These are phyloP conservation scores for Chaetophractus vellerosus DNA, from an alignment of 2,797 vertebrate species.

Conservation along the genomic window DNA sequence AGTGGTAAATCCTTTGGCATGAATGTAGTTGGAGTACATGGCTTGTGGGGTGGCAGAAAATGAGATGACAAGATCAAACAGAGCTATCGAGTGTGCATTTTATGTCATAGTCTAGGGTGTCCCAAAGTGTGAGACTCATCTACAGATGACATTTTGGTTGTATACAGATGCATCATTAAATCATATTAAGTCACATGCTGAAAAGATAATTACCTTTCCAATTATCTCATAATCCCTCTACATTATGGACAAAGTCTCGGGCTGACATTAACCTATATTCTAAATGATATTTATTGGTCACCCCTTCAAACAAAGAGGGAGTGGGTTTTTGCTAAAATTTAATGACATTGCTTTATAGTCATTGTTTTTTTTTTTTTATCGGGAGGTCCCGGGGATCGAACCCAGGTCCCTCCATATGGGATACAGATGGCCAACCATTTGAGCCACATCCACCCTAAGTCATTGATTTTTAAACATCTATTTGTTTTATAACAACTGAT, in stretches of 20 bases:
- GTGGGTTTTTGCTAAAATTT: slow-evolving; percentile 22
- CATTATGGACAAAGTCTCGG: slow-evolving; percentile 46
- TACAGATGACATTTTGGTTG: background rate
- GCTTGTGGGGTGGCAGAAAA: background rate
- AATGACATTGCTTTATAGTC: slow-evolving; percentile 34
- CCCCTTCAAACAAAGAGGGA: background rate
- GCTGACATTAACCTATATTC: background rate
- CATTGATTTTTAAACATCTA: background rate
- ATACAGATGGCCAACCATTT: too few relatives aligned
- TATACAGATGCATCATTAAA: background rate
- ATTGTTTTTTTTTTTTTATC: too few relatives aligned
- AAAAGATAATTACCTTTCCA: slow-evolving; percentile 10
- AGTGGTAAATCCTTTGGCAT: background rate
- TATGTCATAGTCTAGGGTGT: background rate
- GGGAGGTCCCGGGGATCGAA: too few relatives aligned
- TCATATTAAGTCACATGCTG: slow-evolving; percentile 40
- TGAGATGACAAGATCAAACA: background rate
- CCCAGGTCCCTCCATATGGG: too few relatives aligned
- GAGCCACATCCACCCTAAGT: too few relatives aligned
- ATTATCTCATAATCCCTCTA: background rate
- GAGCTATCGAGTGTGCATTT: background rate
- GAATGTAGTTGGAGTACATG: background rate
- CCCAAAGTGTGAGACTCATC: background rate
- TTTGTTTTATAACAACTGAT: slow-evolving; percentile 21
- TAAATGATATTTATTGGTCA: background rate